A percentile compares a stretch with the other conserved stretches of the same genome.
Evolutionary conservation across 2,888 invertebrate genomes (phyloP).

Genomic region (Spatulosminthurus flaviceps): DNA sequence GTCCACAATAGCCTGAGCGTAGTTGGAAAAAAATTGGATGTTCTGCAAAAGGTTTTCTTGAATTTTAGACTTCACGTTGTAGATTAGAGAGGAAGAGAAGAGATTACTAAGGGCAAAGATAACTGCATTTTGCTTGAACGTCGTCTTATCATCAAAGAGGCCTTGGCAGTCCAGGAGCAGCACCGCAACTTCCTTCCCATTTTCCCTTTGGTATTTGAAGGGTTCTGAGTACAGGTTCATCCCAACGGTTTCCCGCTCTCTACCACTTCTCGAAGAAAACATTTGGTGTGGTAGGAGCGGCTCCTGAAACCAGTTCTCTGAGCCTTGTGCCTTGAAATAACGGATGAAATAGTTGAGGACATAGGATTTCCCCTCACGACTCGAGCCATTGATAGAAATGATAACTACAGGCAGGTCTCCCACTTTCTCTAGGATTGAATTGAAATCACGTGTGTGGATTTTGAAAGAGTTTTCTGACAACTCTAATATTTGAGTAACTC

Average conservation of each 20-base stretch:
- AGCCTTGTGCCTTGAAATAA: not conserved
- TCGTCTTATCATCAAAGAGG: slow-evolving; percentile 36
- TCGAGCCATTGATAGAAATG: slow-evolving; percentile 34
- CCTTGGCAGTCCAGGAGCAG: slow-evolving; percentile 47
- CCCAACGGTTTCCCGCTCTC: slow-evolving; percentile 64
- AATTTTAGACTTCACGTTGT: slow-evolving; percentile 29
- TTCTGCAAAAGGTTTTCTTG: slow-evolving; percentile 30
- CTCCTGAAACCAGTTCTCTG: not conserved
- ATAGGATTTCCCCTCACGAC: slow-evolving; percentile 40
- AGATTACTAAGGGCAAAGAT: slow-evolving; percentile 44
- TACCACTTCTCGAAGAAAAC: slow-evolving; percentile 65
- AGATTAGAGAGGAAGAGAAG: slow-evolving; percentile 43
- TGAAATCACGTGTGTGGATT: not conserved
- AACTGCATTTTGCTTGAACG: slow-evolving; percentile 31
- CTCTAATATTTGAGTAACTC: not conserved
- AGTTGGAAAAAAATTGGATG: slow-evolving; percentile 42
- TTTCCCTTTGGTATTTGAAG: slow-evolving; percentile 64
- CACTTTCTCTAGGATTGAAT: slow-evolving; percentile 11
- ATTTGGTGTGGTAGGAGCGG: not conserved
- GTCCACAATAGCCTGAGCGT: slow-evolving; percentile 5
- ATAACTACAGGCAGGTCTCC: slow-evolving; percentile 35
- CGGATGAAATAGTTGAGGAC: slow-evolving; percentile 39
- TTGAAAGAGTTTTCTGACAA: not conserved
- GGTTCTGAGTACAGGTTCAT: slow-evolving; percentile 66
- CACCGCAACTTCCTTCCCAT: not conserved